Evolutionary conservation across 1,140 invertebrate species (phyloP), one percentile per base, ranked within the genome.

Genomic region (Scaptomyza montana): DNA sequence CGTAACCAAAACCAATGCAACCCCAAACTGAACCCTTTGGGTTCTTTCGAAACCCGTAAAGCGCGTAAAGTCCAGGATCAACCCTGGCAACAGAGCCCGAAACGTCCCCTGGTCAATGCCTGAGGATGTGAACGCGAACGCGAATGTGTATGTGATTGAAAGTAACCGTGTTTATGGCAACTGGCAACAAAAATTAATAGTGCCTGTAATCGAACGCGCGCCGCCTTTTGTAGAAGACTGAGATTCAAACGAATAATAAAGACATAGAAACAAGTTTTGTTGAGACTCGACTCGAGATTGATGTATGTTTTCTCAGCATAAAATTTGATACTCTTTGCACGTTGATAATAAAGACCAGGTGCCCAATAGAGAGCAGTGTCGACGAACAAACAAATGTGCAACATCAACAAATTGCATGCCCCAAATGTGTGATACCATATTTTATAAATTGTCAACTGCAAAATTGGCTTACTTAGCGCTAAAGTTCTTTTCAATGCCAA

Each of bases 1-100:
- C 30, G 66, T 55, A 51, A 51, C 76, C 55, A 55, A 78, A 70
- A 49, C 72, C 64, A 82, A 72, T 76, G 53, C 64, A 74, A 81
- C 56, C 56, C 78, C 78, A 33, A 55, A 30, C 39, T 21, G 33
- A 61, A 60, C 56, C 65, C 57, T 53, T 61, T 68, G 61, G 39
- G 16, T 16, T 16, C 16, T 16, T 16, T 16, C 16, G 13, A 33
- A 25, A 25, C 21, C 21, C 21, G 21, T 36, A 41, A 33, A 47
- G 46, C 21, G 2, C 21, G 21, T 36, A 41, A 33, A 47, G 46
- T 62, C 59, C 19, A 10, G 62, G 62, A 36, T 61, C 59, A 47
- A 49, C 43, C 43, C 45, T 16, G 9, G 28, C 13, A 25, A 25
- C 3, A 25, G 21, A 25, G 21, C 21, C 3, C 13, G 6, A 33